Conservation (phyloP, 2,797 vertebrate genomes). For the Tangara arthus region DNA sequence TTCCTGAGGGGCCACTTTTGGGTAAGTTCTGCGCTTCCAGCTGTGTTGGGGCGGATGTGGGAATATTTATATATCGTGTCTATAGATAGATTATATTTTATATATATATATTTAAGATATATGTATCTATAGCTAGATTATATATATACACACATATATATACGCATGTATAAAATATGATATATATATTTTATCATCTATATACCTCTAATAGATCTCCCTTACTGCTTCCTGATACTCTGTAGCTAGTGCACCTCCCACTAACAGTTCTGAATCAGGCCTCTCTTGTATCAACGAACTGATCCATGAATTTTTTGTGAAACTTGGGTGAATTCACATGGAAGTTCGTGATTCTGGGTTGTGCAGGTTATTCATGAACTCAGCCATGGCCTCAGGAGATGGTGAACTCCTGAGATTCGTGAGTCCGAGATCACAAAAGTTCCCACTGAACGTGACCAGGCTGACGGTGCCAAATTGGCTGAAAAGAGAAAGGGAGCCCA, state of each 20-base stretch:
- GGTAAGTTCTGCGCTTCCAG: neutral
- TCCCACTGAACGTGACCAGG: neutral
- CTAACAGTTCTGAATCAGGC: neutral
- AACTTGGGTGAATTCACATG: rapidly evolving
- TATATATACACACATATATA: no score
- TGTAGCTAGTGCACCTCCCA: no score
- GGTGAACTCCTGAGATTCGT: neutral
- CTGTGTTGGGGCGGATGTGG: rapidly evolving
- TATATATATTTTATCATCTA: no score
- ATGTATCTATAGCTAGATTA: no score
- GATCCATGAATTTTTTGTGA: neutral
- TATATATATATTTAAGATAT: neutral
- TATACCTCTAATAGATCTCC: neutral
- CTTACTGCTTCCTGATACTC: neutral
- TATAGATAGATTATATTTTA: neutral
- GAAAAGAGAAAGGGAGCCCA: neutral
- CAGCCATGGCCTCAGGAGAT: neutral
- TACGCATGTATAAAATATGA: neutral
- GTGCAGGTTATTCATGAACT: no score
- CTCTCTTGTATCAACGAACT: neutral
- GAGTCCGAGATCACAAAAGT: rapidly evolving
- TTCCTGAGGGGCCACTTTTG: no score
- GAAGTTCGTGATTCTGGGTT: neutral
- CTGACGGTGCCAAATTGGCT: neutral
- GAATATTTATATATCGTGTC: neutral